phyloP scores from a whole-genome alignment of 1,140 invertebrate genomes.

The Alviniconcha marisindica region DNA sequence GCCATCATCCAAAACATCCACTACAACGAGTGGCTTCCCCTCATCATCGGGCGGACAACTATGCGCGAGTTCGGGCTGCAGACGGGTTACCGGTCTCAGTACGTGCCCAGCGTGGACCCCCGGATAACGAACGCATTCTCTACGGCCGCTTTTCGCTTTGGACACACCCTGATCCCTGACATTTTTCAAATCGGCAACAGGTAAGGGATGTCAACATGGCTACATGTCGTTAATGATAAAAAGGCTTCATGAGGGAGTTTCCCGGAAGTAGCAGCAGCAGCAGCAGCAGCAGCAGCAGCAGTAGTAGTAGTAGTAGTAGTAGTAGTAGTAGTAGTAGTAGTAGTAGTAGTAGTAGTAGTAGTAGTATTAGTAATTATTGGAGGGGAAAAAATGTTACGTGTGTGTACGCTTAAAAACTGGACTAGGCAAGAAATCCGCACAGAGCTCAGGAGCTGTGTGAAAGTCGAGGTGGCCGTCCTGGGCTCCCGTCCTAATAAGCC shows the following conservation, averaged over 20 bases:
- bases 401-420: too few relatives aligned
- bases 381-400: too few relatives aligned
- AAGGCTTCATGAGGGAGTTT: not conserved
- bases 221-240: not conserved
- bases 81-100: not conserved
- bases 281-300: too few relatives aligned
- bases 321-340: not conserved
- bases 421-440: too few relatives aligned
- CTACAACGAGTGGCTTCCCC: conserved; percentile 83
- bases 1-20: conserved; percentile 93
- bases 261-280: too few relatives aligned
- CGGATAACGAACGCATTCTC: conserved; percentile 43
- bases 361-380: not conserved
- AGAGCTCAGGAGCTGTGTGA: too few relatives aligned
- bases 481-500: too few relatives aligned
- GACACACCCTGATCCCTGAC: conserved; percentile 38
- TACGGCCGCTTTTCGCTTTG: conserved; percentile 44
- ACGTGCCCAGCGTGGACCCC: conserved; percentile 25
- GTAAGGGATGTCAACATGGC: not conserved
- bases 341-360: not conserved
- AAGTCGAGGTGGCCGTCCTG: too few relatives aligned
- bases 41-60: conserved; percentile 7
- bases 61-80: not conserved
- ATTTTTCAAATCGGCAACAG: not conserved
- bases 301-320: too few relatives aligned